Base-by-base conservation (phyloP, 53 echinoderm and acorn worm genomes). In the Apostichopus leukothele region DNA sequence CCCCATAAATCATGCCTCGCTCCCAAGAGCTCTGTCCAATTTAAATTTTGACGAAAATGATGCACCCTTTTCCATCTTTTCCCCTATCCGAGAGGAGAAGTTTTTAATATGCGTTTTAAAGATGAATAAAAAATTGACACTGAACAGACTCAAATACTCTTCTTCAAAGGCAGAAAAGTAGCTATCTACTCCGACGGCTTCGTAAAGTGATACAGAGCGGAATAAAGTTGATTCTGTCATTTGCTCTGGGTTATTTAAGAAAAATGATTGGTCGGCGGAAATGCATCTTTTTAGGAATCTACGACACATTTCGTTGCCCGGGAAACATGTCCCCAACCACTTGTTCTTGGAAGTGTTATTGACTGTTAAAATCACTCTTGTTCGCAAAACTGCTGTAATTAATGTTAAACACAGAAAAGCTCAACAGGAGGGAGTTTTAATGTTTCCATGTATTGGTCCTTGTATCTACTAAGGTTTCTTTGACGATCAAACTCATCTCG, bases 11-110 rank as follows among this genome's bases (percentile, higher is more conserved):
- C 81, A 81, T 81, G 21, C 81, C 18, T 81, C 81, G 59, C 59
- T 55, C 81, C 53, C 53, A 51, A 53, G 80, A 80, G 80, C 80
- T 80, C 59, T 80, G 80, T 54, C 80, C 80, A 80, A 80, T 52
- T 80, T 80, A 53, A 80, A 80, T 80, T 80, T 80, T 80, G 80
- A 80, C 80, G 53, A 80, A 80, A 80, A 80, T 80, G 80, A 80
- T 80, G 80, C 68, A 80, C 59, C 53, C 80, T 22, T 80, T 54
- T 80, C 50, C 55, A 80, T 80, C 54, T 80, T 54, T 53, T 57
- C 50, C 13, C 59, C 80, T 78, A 20, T 80, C 18, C 59, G 80
- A 80, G 80, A 68, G 16, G 68, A 68, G 68, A 11, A 78, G 53
- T n/a, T 54, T 80, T 80, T 80, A 80, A 80, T 80, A 80, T 55